A percentile compares a stretch with the other conserved stretches of the same genome.
Conservation (phyloP, 2,113 vertebrate species). For the Rhinoderma darwinii region DNA sequence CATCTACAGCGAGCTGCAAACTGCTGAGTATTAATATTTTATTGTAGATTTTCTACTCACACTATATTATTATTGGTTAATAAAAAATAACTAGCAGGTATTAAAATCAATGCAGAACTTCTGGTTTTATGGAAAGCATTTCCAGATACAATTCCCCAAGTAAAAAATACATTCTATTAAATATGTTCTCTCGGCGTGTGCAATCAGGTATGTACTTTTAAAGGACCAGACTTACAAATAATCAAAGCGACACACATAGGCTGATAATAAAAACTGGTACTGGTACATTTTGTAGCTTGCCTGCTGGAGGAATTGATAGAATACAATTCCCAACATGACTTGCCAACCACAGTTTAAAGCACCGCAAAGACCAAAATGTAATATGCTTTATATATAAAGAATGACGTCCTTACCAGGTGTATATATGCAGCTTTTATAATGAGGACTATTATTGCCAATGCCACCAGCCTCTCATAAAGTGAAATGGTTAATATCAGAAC, state of each 20-base stretch:
- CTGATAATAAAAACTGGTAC: neutral
- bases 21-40: conserved; percentile 1
- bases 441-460: neutral
- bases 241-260: neutral
- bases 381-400: neutral
- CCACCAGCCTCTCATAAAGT: neutral
- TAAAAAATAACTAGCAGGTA: conserved; percentile 27
- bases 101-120: conserved; percentile 27
- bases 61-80: conserved; percentile 15
- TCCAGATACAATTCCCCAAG: conserved; percentile 30
- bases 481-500: neutral
- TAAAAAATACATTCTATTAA: conserved; percentile 5
- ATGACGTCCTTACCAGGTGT: neutral
- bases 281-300: neutral
- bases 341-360: neutral
- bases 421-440: neutral
- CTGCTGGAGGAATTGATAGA: neutral
- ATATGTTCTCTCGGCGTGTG: neutral
- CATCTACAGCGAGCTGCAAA: neutral
- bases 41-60: neutral
- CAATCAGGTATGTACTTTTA: neutral
- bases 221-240: conserved; percentile 20
- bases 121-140: conserved; percentile 4
- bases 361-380: conserved; percentile 5
- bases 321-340: neutral